Evolutionary conservation across 2,113 vertebrate species (phyloP), one percentile per base, ranked within the genome.

Genomic region (Chaetodon auriga): DNA sequence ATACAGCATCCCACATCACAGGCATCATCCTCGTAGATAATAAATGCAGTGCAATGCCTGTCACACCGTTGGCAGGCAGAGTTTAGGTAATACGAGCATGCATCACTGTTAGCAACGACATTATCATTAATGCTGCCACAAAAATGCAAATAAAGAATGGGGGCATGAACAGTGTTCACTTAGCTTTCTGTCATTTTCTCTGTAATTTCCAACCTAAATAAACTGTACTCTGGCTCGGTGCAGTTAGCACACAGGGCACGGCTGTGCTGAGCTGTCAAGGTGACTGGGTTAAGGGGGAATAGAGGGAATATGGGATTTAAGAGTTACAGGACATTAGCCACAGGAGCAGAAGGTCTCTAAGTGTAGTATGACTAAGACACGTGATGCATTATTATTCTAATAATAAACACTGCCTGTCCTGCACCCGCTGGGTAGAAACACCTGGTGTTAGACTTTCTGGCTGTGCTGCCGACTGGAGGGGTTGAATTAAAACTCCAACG

Each of bases 351-450:
- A 68, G 41, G 73, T 78, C 69, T 85, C 65, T 79, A 79, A 85
- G 80, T 87, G 75, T 80, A 76, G 80, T 58, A 84, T 87, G 90
- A 82, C 77, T 73, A 76, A 80, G 77, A 66, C 80, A 87, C 19
- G 66, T 87, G 71, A 69, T 80, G 69, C 78, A 86, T 89, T 85
- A 76, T 90, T 86, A 82, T 79, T 87, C 89, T 89, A 91, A 91
- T 92, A 83, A 91, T 93, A 92, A 92, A 84, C 83, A 68, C 78
- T 63, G 75, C 79, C 68, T 78, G 68, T 62, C 90, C 85, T 83
- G 75, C 74, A 70, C 82, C 89, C 53, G 48, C 85, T 68, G 86
- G 86, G 81, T 53, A 60, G 36, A 80, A 91, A 87, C 88, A 92
- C 90, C 90, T 91, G 86, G 85, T 88, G 88, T 77, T 89, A 80